Evolutionary conservation across 2,113 vertebrate species (phyloP).

Genomic region (Corythaixoides concolor): DNA sequence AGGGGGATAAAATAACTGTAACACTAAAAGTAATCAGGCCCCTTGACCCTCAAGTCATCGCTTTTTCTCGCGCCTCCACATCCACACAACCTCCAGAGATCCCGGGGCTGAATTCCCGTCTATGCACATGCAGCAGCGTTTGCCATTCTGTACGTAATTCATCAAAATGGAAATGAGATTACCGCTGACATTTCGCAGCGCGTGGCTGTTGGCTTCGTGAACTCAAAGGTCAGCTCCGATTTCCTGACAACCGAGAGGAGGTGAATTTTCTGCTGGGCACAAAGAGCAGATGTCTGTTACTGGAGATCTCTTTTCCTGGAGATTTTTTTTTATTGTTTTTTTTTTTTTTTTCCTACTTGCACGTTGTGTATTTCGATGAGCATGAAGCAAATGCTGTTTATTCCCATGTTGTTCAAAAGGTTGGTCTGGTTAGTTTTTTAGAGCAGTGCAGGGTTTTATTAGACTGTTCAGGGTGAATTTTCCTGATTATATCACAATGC

Average conservation of each 20-base stretch:
- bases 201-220: not conserved
- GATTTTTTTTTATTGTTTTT: not conserved
- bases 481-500: not conserved
- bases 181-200: not conserved
- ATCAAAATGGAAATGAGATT: not conserved
- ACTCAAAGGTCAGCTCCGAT: not conserved
- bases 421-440: not conserved
- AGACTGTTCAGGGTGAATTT: not conserved
- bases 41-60: not conserved
- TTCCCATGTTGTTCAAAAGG: not conserved
- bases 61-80: fast-evolving
- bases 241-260: not conserved
- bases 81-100: not conserved
- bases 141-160: not conserved
- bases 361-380: not conserved
- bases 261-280: fast-evolving
- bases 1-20: not conserved
- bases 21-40: not conserved
- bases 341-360: not conserved
- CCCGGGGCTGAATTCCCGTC: fast-evolving
- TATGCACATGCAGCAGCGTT: fast-evolving
- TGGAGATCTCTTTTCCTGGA: not conserved
- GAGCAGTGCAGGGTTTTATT: not conserved
- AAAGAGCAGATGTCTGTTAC: not conserved
- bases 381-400: not conserved